Conservation (phyloP, 1,140 invertebrate species). For the Tetranychus urticae region DNA sequence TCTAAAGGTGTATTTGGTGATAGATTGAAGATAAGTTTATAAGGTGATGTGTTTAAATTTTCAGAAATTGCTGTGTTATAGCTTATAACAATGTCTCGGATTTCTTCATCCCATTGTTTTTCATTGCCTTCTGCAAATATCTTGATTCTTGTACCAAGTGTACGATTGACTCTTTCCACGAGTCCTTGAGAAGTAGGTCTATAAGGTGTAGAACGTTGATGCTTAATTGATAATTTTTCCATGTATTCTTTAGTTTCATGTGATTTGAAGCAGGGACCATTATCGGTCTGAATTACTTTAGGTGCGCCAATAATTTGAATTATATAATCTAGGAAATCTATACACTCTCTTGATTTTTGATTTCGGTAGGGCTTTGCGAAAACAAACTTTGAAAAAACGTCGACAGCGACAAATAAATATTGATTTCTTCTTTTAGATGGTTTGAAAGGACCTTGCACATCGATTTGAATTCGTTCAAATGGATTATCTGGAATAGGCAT, state of each 20-base stretch:
- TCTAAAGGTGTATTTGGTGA: no score
- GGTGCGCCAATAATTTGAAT: neutral
- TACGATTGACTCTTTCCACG: neutral
- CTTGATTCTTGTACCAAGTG: neutral
- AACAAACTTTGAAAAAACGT: neutral
- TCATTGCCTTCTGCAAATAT: neutral
- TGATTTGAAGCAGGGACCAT: neutral
- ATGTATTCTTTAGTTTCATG: neutral
- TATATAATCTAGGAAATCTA: neutral
- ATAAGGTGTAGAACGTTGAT: neutral
- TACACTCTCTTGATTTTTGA: neutral
- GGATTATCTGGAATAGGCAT: neutral
- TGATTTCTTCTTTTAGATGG: neutral
- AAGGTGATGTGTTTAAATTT: neutral
- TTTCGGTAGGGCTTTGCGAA: neutral
- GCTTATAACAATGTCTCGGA: neutral
- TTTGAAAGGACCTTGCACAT: neutral
- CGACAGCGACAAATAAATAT: neutral
- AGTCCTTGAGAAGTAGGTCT: neutral
- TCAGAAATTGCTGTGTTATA: neutral
- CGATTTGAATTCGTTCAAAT: neutral
- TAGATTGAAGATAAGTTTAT: neutral
- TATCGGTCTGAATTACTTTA: neutral
- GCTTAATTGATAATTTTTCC: neutral
- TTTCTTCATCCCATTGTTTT: neutral